phyloP scores from a whole-genome alignment of 2,888 invertebrate genomes.

The Meiosimyza platycephala region DNA sequence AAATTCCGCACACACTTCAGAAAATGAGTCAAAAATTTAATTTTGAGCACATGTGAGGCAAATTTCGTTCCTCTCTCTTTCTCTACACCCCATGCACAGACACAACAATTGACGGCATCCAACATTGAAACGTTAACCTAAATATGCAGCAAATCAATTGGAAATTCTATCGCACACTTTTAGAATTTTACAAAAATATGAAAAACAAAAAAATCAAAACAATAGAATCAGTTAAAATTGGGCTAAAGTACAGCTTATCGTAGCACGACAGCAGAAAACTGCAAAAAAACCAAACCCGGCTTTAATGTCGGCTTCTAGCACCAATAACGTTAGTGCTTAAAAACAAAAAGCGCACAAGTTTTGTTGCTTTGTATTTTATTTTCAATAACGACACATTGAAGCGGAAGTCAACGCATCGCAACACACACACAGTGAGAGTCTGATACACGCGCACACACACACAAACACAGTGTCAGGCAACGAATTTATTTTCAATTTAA shows the following conservation, averaged over 20 bases:
- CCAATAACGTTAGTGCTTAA: background rate
- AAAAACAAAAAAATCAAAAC: background rate
- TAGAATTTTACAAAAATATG: background rate
- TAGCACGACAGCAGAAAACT: background rate
- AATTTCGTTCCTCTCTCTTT: background rate
- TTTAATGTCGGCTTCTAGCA: background rate
- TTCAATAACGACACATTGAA: conserved; percentile 25
- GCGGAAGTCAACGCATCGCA: conserved; percentile 16
- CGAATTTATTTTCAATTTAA: conserved; percentile 26
- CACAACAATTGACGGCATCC: background rate
- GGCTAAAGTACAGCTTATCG: background rate
- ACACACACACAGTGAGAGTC: background rate
- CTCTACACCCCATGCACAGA: background rate
- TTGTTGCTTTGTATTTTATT: conserved; percentile 16
- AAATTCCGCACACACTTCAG: background rate
- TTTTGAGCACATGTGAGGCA: background rate
- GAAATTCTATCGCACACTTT: conserved; percentile 17
- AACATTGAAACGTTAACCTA: conserved; percentile 22
- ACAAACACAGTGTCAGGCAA: conserved; percentile 9
- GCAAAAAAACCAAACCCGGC: background rate
- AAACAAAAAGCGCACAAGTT: conserved; percentile 4
- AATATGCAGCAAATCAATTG: conserved; percentile 24
- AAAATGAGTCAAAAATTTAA: conserved; percentile 3
- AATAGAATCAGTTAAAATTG: background rate
- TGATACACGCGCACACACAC: conserved; percentile 18